Conservation (phyloP, 2,797 vertebrate genomes). For the Pseudomugil tenellus region DNA sequence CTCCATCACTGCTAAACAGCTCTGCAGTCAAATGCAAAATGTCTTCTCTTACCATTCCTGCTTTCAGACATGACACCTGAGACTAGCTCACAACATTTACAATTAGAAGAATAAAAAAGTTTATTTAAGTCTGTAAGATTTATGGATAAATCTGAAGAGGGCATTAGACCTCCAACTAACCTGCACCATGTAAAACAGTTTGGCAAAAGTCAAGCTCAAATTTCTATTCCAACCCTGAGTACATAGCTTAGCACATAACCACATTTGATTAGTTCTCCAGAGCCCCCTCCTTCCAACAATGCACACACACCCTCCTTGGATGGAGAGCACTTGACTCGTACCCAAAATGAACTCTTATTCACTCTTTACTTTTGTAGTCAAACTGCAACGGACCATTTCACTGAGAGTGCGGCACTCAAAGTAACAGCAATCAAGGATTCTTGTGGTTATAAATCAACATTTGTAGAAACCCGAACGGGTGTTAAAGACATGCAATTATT, state of each 20-base stretch:
- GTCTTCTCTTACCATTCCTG: not conserved
- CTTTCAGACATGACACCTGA: slow-evolving; percentile 7
- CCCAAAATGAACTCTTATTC: slow-evolving; percentile 71
- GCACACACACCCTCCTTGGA: slow-evolving; percentile 40
- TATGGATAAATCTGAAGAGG: slow-evolving; percentile 21
- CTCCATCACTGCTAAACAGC: slow-evolving; percentile 35
- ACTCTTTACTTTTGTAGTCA: slow-evolving; percentile 52
- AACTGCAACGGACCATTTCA: slow-evolving; percentile 59
- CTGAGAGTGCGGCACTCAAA: slow-evolving; percentile 42
- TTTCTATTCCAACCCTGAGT: slow-evolving; percentile 64
- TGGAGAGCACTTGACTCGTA: slow-evolving; percentile 79
- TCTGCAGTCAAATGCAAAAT: slow-evolving; percentile 15
- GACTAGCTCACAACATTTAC: not conserved
- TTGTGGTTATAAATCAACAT: slow-evolving; percentile 45
- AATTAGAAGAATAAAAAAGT: not conserved
- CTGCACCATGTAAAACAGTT: not conserved
- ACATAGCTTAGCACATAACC: slow-evolving; percentile 54
- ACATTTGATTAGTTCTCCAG: slow-evolving; percentile 69
- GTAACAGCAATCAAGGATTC: slow-evolving; percentile 41
- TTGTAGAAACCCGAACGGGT: slow-evolving; percentile 28
- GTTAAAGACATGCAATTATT: slow-evolving; percentile 37
- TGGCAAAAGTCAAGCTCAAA: slow-evolving; percentile 57
- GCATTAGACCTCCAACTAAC: slow-evolving; percentile 6
- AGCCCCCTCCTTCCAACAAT: slow-evolving; percentile 24
- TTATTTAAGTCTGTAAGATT: not conserved